Evolutionary conservation across 2,113 vertebrate genomes (phyloP).

Genomic region (Noctilio leporinus): DNA sequence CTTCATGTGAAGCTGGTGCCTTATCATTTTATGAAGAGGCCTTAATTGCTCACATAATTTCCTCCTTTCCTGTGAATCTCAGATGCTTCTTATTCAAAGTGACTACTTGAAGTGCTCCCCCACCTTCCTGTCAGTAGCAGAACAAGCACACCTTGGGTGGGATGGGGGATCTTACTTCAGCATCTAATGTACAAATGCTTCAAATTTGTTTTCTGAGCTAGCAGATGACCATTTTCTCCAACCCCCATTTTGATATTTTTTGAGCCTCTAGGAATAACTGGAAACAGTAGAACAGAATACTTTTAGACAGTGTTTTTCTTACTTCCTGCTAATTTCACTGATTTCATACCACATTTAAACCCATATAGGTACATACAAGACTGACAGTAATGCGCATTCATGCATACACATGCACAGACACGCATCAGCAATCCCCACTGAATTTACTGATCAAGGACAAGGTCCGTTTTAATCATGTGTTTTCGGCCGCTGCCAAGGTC

Average conservation of each 20-base stretch:
- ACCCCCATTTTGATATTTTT: background rate
- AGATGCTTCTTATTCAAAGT: constrained; percentile 24
- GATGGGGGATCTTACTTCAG: background rate
- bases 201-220: background rate
- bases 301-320: background rate
- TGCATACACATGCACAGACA: too few relatives aligned
- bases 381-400: background rate
- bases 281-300: background rate
- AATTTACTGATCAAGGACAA: background rate
- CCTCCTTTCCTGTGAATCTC: constrained; percentile 27
- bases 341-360: background rate
- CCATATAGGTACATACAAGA: background rate
- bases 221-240: background rate
- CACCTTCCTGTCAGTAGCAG: background rate
- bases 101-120: constrained; percentile 6
- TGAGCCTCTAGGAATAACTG: background rate
- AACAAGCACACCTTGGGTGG: background rate
- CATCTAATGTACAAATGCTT: background rate
- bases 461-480: background rate
- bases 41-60: constrained; percentile 50
- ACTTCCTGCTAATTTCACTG: background rate
- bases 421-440: background rate
- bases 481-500: background rate
- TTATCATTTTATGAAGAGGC: constrained; percentile 51
- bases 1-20: background rate